Percentiles rank a stretch among this genome's conserved stretches.
Evolutionary conservation across 2,888 invertebrate species (phyloP).

Genomic region (Nomada ruficornis): DNA sequence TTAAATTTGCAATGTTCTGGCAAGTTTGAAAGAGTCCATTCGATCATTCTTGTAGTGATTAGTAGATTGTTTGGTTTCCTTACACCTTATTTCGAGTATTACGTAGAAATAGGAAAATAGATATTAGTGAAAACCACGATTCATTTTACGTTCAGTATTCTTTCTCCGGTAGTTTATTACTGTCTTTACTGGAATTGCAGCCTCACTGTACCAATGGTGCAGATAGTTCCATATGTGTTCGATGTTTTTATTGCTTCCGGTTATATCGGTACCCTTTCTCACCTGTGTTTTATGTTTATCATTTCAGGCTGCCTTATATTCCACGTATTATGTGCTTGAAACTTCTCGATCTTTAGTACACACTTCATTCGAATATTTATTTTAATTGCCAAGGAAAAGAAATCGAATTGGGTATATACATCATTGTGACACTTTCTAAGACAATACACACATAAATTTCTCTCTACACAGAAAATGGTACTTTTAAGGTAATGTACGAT

Average conservation of each 20-base stretch:
- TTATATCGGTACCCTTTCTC: conserved; percentile 38
- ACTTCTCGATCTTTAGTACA: conserved; percentile 32
- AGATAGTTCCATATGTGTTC: conserved; percentile 56
- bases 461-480: background rate
- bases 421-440: background rate
- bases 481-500: no score
- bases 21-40: conserved; percentile 69
- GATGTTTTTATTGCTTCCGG: conserved; percentile 61
- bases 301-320: conserved; percentile 63
- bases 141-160: conserved; percentile 48
- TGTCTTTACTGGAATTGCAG: conserved; percentile 32
- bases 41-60: conserved; percentile 68
- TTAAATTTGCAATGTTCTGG: background rate
- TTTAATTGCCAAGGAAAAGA: conserved; percentile 4
- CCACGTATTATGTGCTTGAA: conserved; percentile 53
- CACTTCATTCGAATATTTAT: conserved; percentile 25
- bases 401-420: background rate
- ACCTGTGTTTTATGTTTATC: conserved; percentile 52
- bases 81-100: conserved; percentile 63
- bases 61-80: conserved; percentile 63
- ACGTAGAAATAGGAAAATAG: conserved; percentile 37
- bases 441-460: background rate
- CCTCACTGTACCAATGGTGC: conserved; percentile 38
- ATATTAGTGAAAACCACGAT: conserved; percentile 33
- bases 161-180: conserved; percentile 35